Percentiles rank a stretch among this genome's conserved stretches.
These are phyloP conservation scores for Argopecten irradians DNA, from an alignment of 1,140 invertebrate species.

Conservation along the genomic window DNA sequence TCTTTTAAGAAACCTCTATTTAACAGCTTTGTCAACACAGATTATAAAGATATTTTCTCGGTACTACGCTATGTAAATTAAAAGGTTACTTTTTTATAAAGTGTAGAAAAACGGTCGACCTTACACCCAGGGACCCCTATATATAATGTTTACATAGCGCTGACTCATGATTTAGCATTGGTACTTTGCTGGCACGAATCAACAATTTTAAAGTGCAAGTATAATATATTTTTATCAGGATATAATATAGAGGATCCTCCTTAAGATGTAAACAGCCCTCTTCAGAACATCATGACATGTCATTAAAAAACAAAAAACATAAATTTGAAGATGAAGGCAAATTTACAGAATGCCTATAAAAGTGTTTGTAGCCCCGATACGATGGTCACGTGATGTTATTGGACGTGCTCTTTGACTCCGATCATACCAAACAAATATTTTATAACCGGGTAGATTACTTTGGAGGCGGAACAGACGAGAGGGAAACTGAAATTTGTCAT, in stretches of 20 bases:
- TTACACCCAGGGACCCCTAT: not conserved
- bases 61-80: not conserved
- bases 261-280: not conserved
- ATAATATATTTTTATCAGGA: not conserved
- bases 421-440: not conserved
- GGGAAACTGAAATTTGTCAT: not conserved
- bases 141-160: not conserved
- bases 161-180: not conserved
- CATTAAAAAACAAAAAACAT: slow-evolving; percentile 10
- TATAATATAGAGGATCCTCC: not conserved
- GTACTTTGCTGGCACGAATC: not conserved
- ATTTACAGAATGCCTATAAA: not conserved
- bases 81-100: not conserved
- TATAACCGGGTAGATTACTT: not conserved
- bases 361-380: not conserved
- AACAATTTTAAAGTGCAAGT: not conserved
- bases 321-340: not conserved
- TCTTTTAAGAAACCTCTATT: not conserved
- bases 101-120: not conserved
- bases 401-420: not conserved
- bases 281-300: not conserved
- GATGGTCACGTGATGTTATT: not conserved
- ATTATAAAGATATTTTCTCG: not conserved
- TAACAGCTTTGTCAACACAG: not conserved
- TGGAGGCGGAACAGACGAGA: not conserved